Evolutionary conservation across 2,888 invertebrate species (phyloP).

Genomic region (Lasioglossum malachurum): DNA sequence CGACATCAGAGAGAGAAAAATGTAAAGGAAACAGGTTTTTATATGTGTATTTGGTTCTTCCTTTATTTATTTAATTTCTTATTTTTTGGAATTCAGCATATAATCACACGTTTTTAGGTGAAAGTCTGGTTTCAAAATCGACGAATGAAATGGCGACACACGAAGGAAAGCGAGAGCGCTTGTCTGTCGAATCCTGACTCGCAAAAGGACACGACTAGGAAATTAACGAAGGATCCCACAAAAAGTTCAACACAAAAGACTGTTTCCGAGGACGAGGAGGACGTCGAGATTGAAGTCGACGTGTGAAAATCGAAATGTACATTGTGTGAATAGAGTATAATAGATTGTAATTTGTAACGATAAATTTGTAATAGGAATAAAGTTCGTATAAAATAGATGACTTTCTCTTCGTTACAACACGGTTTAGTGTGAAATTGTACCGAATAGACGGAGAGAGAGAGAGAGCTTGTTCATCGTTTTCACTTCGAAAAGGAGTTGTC

Average conservation of each 20-base stretch:
- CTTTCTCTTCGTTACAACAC: neutral
- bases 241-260: slow-evolving; percentile 34
- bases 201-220: slow-evolving; percentile 67
- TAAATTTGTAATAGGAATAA: slow-evolving; percentile 36
- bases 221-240: slow-evolving; percentile 47
- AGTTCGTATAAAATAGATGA: slow-evolving; percentile 24
- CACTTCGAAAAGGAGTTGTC: neutral
- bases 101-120: slow-evolving; percentile 86
- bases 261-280: slow-evolving; percentile 70
- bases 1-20: too few species aligned
- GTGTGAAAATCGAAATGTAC: slow-evolving; percentile 61
- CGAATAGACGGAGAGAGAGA: neutral
- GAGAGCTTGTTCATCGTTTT: neutral
- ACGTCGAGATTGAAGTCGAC: slow-evolving; percentile 78
- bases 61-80: too few species aligned
- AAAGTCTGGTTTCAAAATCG: slow-evolving; percentile 98
- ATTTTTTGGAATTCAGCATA: neutral
- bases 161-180: slow-evolving; percentile 87
- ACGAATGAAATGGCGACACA: slow-evolving; percentile 95
- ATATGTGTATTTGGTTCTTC: too few species aligned
- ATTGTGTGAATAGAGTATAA: slow-evolving; percentile 4
- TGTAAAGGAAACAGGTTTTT: too few species aligned
- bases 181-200: slow-evolving; percentile 66
- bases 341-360: slow-evolving; percentile 37
- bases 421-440: neutral